These are phyloP conservation scores for Volucella zonaria DNA, from an alignment of 2,888 invertebrate genomes.

Conservation along the genomic window DNA sequence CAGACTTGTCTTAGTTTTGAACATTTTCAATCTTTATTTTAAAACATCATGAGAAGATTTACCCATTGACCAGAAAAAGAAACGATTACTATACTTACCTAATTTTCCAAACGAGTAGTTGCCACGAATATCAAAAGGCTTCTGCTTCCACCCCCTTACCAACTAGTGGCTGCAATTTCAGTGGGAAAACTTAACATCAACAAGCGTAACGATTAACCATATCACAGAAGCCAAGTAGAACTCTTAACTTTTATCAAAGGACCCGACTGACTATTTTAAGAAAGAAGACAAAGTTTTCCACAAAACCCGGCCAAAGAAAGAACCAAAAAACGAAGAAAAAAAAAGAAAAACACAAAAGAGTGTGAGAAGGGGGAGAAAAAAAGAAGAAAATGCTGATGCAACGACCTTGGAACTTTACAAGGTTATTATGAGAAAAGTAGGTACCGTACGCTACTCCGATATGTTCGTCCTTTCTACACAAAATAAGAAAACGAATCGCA, in stretches of 20 bases:
- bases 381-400: constrained; percentile 57
- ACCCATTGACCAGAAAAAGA: background rate
- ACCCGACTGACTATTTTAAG: constrained; percentile 43
- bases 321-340: background rate
- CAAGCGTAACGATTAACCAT: constrained; percentile 67
- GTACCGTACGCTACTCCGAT: too few species aligned
- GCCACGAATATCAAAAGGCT: background rate
- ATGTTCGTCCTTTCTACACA: constrained; percentile 49
- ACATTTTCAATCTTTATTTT: too few species aligned
- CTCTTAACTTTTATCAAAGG: constrained; percentile 49
- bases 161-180: constrained; percentile 49
- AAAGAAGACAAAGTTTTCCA: constrained; percentile 69
- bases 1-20: too few species aligned
- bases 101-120: constrained; percentile 1
- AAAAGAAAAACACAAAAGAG: constrained; percentile 12
- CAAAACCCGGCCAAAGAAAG: constrained; percentile 27
- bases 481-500: constrained; percentile 33
- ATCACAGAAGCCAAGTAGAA: constrained; percentile 6
- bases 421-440: constrained; percentile 62
- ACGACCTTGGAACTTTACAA: constrained; percentile 73
- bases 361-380: constrained; percentile 9
- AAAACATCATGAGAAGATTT: too few species aligned
- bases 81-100: background rate
- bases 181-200: constrained; percentile 58
- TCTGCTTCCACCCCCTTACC: constrained; percentile 20